Conservation (phyloP, 2,888 invertebrate genomes). For the Limnephilus rhombicus region DNA sequence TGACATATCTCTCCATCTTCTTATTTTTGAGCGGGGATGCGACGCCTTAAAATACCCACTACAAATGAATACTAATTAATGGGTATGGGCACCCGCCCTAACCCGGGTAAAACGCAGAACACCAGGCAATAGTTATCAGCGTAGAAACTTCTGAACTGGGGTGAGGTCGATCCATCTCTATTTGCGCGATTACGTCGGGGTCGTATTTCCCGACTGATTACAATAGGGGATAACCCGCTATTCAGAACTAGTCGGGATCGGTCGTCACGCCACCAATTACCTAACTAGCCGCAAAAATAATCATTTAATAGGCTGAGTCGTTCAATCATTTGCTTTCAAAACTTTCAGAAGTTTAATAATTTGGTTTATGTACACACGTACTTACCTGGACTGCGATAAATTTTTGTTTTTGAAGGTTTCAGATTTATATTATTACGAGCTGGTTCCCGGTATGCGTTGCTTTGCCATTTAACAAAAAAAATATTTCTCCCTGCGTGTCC, state of each 20-base stretch:
- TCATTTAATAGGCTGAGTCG: neutral
- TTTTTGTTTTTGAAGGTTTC: too few species aligned
- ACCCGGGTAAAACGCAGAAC: neutral
- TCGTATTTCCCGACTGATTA: neutral
- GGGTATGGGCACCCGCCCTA: neutral
- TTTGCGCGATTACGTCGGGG: neutral
- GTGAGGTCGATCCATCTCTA: neutral
- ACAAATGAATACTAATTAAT: neutral
- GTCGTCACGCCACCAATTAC: neutral
- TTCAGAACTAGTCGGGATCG: neutral
- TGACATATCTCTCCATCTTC: too few species aligned
- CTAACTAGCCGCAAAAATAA: neutral
- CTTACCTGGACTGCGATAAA: too few species aligned
- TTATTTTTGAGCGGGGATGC: too few species aligned
- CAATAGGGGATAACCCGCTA: neutral
- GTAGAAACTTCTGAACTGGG: neutral
- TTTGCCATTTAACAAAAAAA: too few species aligned
- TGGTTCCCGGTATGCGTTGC: too few species aligned
- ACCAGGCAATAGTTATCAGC: neutral
- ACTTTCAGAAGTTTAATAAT: neutral
- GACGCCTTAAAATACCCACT: neutral
- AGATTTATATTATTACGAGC: too few species aligned
- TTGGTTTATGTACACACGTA: neutral
- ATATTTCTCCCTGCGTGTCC: too few species aligned
- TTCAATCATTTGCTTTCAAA: neutral